phyloP scores from a whole-genome alignment of 2,113 vertebrate genomes.

The Papio anubis region DNA sequence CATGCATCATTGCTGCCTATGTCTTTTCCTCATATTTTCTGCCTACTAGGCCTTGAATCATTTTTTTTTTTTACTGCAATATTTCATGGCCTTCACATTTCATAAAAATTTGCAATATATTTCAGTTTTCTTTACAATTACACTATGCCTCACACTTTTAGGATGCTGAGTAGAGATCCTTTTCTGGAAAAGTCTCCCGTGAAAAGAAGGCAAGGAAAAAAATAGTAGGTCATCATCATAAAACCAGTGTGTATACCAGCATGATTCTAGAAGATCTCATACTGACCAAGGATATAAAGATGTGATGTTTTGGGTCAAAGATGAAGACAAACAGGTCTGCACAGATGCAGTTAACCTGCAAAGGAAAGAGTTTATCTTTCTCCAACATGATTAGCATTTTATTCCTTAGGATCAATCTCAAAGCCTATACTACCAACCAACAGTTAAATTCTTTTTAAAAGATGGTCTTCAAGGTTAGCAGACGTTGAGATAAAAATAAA shows the following conservation, averaged over 20 bases:
- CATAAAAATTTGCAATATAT: neutral
- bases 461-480: slow-evolving; percentile 63
- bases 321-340: neutral
- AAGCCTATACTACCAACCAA: slow-evolving; percentile 11
- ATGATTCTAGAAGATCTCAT: neutral
- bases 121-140: slow-evolving; percentile 1
- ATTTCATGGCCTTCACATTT: slow-evolving; percentile 44
- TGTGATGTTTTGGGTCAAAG: neutral
- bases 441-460: slow-evolving; percentile 55
- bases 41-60: slow-evolving; percentile 64
- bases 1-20: slow-evolving; percentile 72
- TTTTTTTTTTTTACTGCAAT: slow-evolving; percentile 10
- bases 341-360: neutral
- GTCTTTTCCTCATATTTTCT: slow-evolving; percentile 78
- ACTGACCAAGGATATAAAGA: neutral
- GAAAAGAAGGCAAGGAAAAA: slow-evolving; percentile 16
- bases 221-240: neutral
- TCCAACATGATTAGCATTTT: neutral
- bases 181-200: neutral
- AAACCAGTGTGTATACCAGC: neutral
- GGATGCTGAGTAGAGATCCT: neutral
- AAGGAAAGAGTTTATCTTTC: neutral
- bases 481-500: slow-evolving; percentile 65
- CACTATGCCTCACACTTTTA: neutral
- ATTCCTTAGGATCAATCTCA: slow-evolving; percentile 18